Base-by-base conservation (phyloP, 2,888 invertebrate species). In the Nemapogon koenigi region DNA sequence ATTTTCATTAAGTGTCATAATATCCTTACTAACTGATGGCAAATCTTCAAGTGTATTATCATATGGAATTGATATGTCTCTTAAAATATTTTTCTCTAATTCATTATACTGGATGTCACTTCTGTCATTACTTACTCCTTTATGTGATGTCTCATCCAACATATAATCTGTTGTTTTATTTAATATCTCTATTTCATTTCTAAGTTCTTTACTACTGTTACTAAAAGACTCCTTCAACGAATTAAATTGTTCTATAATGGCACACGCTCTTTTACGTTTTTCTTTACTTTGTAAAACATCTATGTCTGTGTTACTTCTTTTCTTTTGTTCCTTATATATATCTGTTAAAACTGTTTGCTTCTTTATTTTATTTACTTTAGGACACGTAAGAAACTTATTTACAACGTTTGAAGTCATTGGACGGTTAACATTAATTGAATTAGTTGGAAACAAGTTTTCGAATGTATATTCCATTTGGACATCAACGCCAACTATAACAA, bases 401-500 rank as follows among this genome's bases (percentile, higher is more conserved):
- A 28, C 10, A 8, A n/a, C 13, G 8, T n/a, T 19, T 14, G 22
- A 38, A 29, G 37, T 32, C 28, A 27, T 31, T 26, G 27, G 26
- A 26, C 41, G 32, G 6, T 39, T 35, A 16, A 53, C 47, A 30
- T 58, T 27, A 13, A 4, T 27, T 27, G 4, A 4, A 13, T 4
- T n/a, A 7, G n/a, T 27, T 27, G n/a, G 11, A 7, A n/a, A n/a
- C 14, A 22, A 10, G 6, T 22, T 51, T 49, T 59, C 57, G 46
- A 73, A 70, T 25, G 51, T 13, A 45, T 63, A 70, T 51, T 72
- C 69, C 40, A 59, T 55, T 14, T 66, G 57, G 3, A 51, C 62
- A 48, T 84, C 83, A 16, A 84, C 63, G 2, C 83, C 83, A 49
- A 78, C 83, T 83, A 55, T 36, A 76, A 73, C 43, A 37, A n/a